A percentile compares a stretch with the other conserved stretches of the same genome.
phyloP scores from a whole-genome alignment of 1,140 invertebrate genomes.

The Ditylenchus dipsaci region DNA sequence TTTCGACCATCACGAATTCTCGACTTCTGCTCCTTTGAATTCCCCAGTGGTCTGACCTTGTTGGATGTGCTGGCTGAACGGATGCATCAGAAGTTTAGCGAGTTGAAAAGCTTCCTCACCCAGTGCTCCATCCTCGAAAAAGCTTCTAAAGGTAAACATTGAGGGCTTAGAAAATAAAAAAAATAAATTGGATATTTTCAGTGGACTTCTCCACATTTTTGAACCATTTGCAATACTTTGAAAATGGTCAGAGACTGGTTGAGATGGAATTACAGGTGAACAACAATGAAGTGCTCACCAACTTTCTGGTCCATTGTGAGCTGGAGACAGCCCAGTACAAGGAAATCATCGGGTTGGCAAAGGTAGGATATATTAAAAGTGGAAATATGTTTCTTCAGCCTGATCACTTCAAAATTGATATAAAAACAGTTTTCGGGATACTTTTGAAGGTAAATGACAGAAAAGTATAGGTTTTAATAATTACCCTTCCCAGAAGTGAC shows the following conservation, averaged over 20 bases:
- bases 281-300: background rate
- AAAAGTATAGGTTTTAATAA: no score
- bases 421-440: no score
- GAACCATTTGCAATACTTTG: background rate
- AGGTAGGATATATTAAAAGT: background rate
- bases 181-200: background rate
- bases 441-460: no score
- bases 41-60: slow-evolving; percentile 15
- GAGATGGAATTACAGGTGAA: background rate
- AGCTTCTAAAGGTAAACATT: slow-evolving; percentile 7
- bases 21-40: slow-evolving; percentile 28
- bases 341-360: slow-evolving; percentile 1
- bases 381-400: no score
- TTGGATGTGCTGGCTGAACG: slow-evolving; percentile 7
- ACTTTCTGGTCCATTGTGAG: slow-evolving; percentile 8
- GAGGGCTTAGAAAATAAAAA: background rate
- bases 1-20: slow-evolving; percentile 20
- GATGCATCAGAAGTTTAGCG: background rate
- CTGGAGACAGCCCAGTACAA: slow-evolving; percentile 1
- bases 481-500: no score
- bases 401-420: no score
- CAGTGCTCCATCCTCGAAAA: background rate
- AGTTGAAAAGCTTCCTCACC: background rate
- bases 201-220: background rate
- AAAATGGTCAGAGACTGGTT: background rate